Conservation (phyloP, 1,140 invertebrate genomes). For the Latrodectus geometricus region DNA sequence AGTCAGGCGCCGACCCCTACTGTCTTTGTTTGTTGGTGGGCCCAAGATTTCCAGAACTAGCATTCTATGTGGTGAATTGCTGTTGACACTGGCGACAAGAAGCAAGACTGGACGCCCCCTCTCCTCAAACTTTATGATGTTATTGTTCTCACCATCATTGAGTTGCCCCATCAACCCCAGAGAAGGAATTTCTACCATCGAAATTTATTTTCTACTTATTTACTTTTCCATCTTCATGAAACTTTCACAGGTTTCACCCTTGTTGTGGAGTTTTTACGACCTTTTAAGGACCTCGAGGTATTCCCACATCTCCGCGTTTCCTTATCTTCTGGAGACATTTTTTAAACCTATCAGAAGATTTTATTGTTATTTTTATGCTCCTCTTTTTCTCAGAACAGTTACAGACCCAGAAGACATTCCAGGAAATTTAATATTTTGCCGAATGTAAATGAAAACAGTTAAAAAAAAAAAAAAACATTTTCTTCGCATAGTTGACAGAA, state of each 20-base stretch:
- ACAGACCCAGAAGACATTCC: no score
- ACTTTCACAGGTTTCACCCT: neutral
- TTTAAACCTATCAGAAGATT: neutral
- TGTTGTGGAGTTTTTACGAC: slow-evolving; percentile 43
- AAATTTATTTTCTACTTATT: neutral
- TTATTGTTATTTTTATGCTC: no score
- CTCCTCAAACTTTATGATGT: slow-evolving; percentile 42
- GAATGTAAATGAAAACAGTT: no score
- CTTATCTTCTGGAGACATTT: neutral
- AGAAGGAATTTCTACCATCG: neutral
- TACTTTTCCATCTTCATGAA: neutral
- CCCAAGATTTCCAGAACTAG: neutral
- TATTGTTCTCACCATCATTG: slow-evolving; percentile 50
- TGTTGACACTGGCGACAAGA: slow-evolving; percentile 12
- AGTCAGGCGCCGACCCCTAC: slow-evolving; percentile 17
- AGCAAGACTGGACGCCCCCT: neutral
- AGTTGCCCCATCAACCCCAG: slow-evolving; percentile 19
- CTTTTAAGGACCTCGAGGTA: slow-evolving; percentile 19
- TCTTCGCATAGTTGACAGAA: no score
- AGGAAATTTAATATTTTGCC: no score
- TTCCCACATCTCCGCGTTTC: neutral
- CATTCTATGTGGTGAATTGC: neutral
- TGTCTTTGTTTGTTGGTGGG: slow-evolving; percentile 51
- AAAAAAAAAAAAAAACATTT: no score
- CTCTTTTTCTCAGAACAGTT: no score